Base-by-base conservation (phyloP, 2,888 invertebrate species). In the Leptinotarsa rubiginosa region DNA sequence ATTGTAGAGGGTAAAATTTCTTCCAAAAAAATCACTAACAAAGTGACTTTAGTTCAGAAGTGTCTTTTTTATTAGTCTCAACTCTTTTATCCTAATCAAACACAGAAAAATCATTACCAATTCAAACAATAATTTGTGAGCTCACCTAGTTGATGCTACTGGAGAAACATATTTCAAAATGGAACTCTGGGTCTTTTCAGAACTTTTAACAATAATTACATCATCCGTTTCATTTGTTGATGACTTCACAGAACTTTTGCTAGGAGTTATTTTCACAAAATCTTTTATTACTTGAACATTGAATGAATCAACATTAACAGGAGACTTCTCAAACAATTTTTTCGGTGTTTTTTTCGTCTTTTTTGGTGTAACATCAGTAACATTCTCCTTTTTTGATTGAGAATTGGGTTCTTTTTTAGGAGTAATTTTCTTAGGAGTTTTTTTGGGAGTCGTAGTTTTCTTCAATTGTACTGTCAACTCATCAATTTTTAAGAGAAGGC, bases 231-330 rank as follows among this genome's bases (percentile, higher is more conserved):
- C 50, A n/a, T 72, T 75, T 2, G 49, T 62, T 12, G 69, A n/a
- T 68, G 18, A 62, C 54, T 73, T 79, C 22, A 66, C 71, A 73
- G 74, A 82, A 52, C 78, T 81, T 74, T 85, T 85, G 72, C 84
- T 86, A 4, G 87, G 87, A 16, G 87, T 85, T 67, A 87, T 76
- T 76, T 82, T 85, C 20, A 87, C 79, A 80, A 86, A 87, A 76
- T 85, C 84, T 62, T 84, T 79, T 41, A 87, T 71, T 25, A 86
- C 78, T 75, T 86, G 85, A 0, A 87, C 85, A 76, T 86, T 85
- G 74, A 86, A 87, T 56, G 84, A 80, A 52, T 80, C 78, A n/a
- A 84, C 69, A 22, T 85, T 84, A 25, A 76, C 79, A 2, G 86
- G 86, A 13, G 86, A 84, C 69, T 79, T 84, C n/a, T 82, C 78